A percentile compares a stretch with the other conserved stretches of the same genome.
Evolutionary conservation across 2,797 vertebrate genomes (phyloP).

Genomic region (Enteromius viviparus): DNA sequence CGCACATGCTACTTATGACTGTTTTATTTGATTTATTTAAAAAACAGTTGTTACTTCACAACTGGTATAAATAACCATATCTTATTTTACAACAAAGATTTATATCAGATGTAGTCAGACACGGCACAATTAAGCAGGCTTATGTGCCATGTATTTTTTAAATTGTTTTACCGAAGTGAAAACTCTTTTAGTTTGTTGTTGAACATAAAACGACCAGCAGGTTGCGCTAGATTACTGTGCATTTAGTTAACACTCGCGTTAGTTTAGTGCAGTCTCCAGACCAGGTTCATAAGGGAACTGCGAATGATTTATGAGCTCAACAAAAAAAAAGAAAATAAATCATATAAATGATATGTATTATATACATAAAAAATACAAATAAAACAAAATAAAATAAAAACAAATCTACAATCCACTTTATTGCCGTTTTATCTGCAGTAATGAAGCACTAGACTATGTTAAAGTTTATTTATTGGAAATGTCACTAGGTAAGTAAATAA

Average conservation of each 20-base stretch:
- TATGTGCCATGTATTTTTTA: background rate
- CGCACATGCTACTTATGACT: too few species aligned
- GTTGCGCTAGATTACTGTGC: slow-evolving; percentile 29
- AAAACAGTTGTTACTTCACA: background rate
- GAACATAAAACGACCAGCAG: slow-evolving; percentile 27
- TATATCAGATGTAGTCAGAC: background rate
- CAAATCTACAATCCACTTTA: background rate
- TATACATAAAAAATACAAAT: background rate
- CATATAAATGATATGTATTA: background rate
- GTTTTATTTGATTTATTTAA: background rate
- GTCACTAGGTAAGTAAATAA: background rate
- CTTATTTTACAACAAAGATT: background rate
- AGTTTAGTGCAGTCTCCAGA: too few species aligned
- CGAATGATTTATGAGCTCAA: background rate
- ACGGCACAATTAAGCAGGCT: background rate
- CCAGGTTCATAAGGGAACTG: background rate
- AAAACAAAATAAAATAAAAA: background rate
- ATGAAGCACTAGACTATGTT: background rate
- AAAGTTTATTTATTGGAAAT: background rate
- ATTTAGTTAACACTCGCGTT: background rate
- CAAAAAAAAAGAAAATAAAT: background rate
- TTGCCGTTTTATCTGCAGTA: background rate
- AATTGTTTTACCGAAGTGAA: background rate
- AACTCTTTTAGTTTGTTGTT: background rate
- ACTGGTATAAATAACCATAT: background rate